Percentiles rank a stretch among this genome's conserved stretches.
These are phyloP conservation scores for Nymphalis polychloros DNA, from an alignment of 2,888 invertebrate genomes.

Conservation along the genomic window DNA sequence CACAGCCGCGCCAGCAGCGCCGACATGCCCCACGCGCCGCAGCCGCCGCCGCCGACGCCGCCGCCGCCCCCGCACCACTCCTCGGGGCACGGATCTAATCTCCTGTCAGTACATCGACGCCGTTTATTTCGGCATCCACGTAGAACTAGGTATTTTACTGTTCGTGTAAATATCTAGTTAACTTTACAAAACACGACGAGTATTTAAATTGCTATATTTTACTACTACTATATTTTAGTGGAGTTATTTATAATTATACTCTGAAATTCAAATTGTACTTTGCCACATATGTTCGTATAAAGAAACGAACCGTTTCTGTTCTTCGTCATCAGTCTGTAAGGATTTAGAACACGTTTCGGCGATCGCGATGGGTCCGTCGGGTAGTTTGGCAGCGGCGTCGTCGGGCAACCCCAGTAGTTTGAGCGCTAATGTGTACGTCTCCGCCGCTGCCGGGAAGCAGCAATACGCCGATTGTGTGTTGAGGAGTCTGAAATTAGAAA, in stretches of 20 bases:
- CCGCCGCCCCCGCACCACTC: slow-evolving; percentile 28
- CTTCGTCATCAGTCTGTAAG: slow-evolving; percentile 50
- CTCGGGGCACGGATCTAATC: slow-evolving; percentile 27
- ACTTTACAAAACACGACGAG: too few species aligned
- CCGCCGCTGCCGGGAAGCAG: slow-evolving; percentile 88
- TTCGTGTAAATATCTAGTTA: too few species aligned
- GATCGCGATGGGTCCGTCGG: slow-evolving; percentile 49
- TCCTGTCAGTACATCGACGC: background rate
- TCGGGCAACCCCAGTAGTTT: slow-evolving; percentile 62
- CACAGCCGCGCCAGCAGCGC: slow-evolving; percentile 86
- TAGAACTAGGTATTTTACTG: too few species aligned
- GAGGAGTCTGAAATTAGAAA: slow-evolving; percentile 84
- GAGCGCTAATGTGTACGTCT: slow-evolving; percentile 83
- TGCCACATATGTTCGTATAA: background rate
- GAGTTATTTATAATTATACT: too few species aligned
- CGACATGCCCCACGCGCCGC: slow-evolving; percentile 57
- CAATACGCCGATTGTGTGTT: slow-evolving; percentile 92
- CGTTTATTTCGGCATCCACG: background rate
- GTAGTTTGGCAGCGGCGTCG: slow-evolving; percentile 48
- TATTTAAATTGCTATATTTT: too few species aligned
- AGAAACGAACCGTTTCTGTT: slow-evolving; percentile 13
- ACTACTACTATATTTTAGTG: too few species aligned
- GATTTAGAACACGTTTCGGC: slow-evolving; percentile 46
- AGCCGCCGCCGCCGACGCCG: slow-evolving; percentile 32
- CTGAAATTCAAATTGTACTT: too few species aligned